Conservation (phyloP, 2,888 invertebrate genomes). For the Cataglyphis livida region DNA sequence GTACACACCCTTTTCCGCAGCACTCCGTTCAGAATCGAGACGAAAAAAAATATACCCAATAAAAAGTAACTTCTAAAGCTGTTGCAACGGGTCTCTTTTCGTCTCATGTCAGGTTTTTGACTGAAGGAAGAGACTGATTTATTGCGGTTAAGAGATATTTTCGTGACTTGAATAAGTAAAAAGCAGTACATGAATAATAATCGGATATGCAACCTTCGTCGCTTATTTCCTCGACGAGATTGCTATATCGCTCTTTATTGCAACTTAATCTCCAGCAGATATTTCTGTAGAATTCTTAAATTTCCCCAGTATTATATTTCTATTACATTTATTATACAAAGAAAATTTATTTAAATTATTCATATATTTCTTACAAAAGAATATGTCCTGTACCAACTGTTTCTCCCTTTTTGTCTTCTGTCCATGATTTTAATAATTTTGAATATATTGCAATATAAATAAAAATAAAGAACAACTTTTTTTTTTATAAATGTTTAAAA, state of each 20-base stretch:
- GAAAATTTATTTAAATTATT: constrained; percentile 1
- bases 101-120: constrained; percentile 34
- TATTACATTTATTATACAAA: background rate
- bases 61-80: constrained; percentile 80
- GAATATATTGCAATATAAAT: background rate
- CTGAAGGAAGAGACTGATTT: constrained; percentile 20
- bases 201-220: constrained; percentile 4
- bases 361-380: background rate
- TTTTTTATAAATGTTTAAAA: background rate
- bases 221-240: background rate
- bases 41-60: constrained; percentile 75
- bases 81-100: constrained; percentile 71
- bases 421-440: background rate
- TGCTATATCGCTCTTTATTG: background rate
- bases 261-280: background rate
- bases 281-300: background rate
- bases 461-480: background rate
- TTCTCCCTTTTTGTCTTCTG: background rate
- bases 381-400: background rate
- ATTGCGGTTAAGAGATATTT: constrained; percentile 27
- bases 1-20: constrained; percentile 69
- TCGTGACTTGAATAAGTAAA: constrained; percentile 23
- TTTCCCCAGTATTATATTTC: background rate
- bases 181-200: background rate
- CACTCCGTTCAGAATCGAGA: constrained; percentile 71